phyloP scores from a whole-genome alignment of 1,140 invertebrate genomes.

The Drosophila fuyamai region DNA sequence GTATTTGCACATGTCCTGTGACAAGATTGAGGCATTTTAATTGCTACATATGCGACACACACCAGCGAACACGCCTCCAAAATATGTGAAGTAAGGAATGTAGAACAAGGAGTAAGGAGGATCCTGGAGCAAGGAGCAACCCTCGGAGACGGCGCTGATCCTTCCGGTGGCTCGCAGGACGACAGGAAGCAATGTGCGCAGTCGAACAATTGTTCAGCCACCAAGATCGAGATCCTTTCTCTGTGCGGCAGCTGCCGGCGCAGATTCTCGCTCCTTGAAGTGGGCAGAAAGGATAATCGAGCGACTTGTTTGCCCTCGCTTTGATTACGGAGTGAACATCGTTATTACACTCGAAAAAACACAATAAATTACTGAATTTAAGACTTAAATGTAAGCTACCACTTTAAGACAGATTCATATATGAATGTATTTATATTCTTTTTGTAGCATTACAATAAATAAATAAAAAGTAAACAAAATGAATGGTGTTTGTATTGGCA shows the following conservation, averaged over 20 bases:
- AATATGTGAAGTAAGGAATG: slow-evolving; percentile 14
- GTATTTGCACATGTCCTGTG: slow-evolving; percentile 74
- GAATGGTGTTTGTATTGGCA: too few relatives aligned
- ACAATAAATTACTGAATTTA: neutral
- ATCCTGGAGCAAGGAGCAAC: slow-evolving; percentile 32
- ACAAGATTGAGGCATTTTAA: slow-evolving; percentile 55
- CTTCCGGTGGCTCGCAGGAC: slow-evolving; percentile 69
- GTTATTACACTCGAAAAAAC: slow-evolving; percentile 6
- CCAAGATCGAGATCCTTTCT: slow-evolving; percentile 64
- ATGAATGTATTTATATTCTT: too few relatives aligned
- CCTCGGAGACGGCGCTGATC: slow-evolving; percentile 65
- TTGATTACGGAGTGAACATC: slow-evolving; percentile 30
- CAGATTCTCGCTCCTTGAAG: slow-evolving; percentile 57
- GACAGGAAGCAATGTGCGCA: slow-evolving; percentile 82
- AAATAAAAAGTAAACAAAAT: too few relatives aligned
- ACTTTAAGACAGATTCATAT: too few relatives aligned
- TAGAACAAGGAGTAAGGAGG: neutral
- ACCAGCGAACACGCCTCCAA: slow-evolving; percentile 68
- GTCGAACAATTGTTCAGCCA: slow-evolving; percentile 71
- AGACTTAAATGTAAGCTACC: too few relatives aligned
- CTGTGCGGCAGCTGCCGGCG: slow-evolving; percentile 53
- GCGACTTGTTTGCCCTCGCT: slow-evolving; percentile 64
- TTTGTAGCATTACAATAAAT: too few relatives aligned
- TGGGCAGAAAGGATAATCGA: slow-evolving; percentile 72
- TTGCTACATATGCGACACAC: slow-evolving; percentile 82